Evolutionary conservation across 1,140 invertebrate species (phyloP).

Genomic region (Lamellibrachia luymesi): DNA sequence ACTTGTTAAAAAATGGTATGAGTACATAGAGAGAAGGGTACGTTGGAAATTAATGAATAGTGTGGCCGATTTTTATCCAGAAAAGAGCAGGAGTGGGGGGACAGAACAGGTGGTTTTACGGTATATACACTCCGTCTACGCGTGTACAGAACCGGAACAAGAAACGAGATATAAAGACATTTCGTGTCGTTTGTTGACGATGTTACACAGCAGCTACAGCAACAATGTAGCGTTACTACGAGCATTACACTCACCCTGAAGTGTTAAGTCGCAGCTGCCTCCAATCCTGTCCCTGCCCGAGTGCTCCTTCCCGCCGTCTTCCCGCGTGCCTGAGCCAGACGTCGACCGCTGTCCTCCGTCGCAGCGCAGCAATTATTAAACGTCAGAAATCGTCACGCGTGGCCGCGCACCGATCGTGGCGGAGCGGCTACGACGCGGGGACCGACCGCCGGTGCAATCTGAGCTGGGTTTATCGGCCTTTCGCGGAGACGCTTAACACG

Average conservation of each 20-base stretch:
- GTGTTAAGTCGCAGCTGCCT: neutral
- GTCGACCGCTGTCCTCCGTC: neutral
- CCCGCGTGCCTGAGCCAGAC: neutral
- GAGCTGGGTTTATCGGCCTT: neutral
- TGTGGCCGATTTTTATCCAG: neutral
- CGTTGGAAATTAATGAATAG: neutral
- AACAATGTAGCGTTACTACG: neutral
- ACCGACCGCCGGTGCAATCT: neutral
- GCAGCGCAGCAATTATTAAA: neutral
- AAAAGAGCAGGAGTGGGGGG: neutral
- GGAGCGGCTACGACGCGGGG: no score
- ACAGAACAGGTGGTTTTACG: neutral
- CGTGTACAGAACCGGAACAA: neutral
- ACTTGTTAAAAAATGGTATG: neutral
- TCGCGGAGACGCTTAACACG: neutral
- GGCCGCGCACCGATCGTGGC: neutral
- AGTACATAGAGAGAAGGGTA: neutral
- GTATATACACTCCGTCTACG: neutral
- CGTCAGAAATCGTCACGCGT: neutral
- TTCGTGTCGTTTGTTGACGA: neutral
- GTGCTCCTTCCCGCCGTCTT: neutral
- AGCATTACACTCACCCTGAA: neutral
- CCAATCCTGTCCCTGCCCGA: neutral
- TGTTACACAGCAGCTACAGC: neutral
- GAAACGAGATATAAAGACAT: neutral